Evolutionary conservation across 2,888 invertebrate genomes (phyloP).

Genomic region (Napeogenes sylphis): DNA sequence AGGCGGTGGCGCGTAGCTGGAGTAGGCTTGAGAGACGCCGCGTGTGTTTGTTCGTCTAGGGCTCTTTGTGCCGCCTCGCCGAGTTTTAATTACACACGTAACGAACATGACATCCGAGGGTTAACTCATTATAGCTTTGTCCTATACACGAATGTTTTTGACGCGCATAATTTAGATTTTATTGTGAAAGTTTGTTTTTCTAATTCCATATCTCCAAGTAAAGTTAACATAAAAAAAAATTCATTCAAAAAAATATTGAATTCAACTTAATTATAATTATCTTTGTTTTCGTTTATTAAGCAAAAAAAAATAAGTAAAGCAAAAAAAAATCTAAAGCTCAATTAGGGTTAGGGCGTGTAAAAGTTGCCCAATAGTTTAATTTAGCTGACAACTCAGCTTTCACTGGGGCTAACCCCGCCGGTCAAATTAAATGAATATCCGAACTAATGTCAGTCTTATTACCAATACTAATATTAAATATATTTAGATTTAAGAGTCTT

Average conservation of each 20-base stretch:
- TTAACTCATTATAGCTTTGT: slow-evolving; percentile 22
- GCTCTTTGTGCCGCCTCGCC: slow-evolving; percentile 40
- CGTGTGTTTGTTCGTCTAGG: slow-evolving; percentile 37
- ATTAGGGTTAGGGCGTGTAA: slow-evolving; percentile 30
- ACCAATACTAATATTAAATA: not conserved
- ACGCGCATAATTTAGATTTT: slow-evolving; percentile 12
- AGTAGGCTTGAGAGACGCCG: slow-evolving; percentile 12
- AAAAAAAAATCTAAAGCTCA: not conserved
- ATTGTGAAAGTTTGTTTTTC: not conserved
- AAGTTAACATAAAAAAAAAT: not conserved
- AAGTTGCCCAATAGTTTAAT: slow-evolving; percentile 59
- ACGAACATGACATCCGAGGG: slow-evolving; percentile 24
- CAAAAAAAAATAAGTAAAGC: too few relatives aligned
- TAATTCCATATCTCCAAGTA: not conserved
- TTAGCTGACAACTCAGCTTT: slow-evolving; percentile 46
- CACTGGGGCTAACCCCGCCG: slow-evolving; percentile 12
- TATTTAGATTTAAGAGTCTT: not conserved
- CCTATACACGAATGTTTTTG: slow-evolving; percentile 14
- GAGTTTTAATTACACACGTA: slow-evolving; percentile 46
- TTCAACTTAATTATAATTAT: too few relatives aligned
- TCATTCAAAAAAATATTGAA: too few relatives aligned
- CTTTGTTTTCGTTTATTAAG: too few relatives aligned
- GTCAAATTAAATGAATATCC: slow-evolving; percentile 4
- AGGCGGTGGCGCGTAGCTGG: slow-evolving; percentile 20
- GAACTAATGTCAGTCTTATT: not conserved